phyloP scores from a whole-genome alignment of 2,888 invertebrate species.

The Clitarchus hookeri region DNA sequence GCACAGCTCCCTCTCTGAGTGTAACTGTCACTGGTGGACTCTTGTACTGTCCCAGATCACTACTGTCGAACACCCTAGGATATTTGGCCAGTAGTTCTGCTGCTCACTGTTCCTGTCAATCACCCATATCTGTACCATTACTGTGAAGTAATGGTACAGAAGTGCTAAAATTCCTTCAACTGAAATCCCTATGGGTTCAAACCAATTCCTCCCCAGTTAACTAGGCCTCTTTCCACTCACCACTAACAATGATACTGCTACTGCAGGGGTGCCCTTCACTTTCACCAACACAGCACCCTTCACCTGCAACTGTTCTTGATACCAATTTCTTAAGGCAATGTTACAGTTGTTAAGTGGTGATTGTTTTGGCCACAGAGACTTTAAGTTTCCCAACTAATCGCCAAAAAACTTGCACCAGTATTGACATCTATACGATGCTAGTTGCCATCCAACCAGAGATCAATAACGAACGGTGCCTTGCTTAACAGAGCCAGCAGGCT shows the following conservation, averaged over 20 bases:
- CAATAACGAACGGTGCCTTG: background rate
- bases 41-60: background rate
- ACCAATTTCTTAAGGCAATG: background rate
- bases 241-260: background rate
- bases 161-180: background rate
- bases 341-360: background rate
- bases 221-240: background rate
- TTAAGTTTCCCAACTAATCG: background rate
- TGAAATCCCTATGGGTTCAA: background rate
- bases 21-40: background rate
- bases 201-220: background rate
- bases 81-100: background rate
- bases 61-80: background rate
- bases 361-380: background rate
- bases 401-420: background rate
- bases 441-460: background rate
- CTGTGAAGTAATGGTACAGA: too few relatives aligned
- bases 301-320: background rate
- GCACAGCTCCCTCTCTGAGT: background rate
- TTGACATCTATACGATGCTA: background rate
- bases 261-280: background rate
- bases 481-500: background rate
- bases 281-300: background rate
- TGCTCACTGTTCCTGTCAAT: background rate
- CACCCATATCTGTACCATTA: background rate